phyloP scores from a whole-genome alignment of 92 coral and sea anemone species.

The Phymanthus crucifer region DNA sequence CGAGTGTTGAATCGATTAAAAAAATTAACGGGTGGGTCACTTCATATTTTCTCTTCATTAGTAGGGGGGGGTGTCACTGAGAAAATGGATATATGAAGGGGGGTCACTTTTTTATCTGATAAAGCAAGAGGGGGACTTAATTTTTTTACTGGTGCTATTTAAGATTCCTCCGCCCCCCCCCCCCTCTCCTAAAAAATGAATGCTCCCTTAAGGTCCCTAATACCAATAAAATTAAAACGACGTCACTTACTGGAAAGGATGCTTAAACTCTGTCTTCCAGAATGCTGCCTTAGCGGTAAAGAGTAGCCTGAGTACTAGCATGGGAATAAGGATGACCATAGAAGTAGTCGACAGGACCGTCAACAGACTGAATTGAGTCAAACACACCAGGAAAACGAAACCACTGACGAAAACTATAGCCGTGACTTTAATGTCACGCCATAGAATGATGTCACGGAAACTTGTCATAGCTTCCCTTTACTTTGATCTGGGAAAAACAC shows the following conservation, averaged over 20 bases:
- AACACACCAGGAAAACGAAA: constrained; percentile 72
- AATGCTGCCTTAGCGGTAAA: constrained; percentile 83
- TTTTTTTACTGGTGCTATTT: too few relatives aligned
- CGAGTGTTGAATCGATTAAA: too few relatives aligned
- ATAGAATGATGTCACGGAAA: constrained; percentile 76
- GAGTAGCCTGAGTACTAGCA: constrained; percentile 81
- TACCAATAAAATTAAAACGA: too few relatives aligned
- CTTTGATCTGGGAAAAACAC: background rate
- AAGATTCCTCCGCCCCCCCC: too few relatives aligned
- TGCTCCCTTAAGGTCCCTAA: background rate
- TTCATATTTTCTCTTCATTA: too few relatives aligned
- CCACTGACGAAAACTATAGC: constrained; percentile 79
- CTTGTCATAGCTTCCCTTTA: constrained; percentile 19
- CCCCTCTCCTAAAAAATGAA: too few relatives aligned
- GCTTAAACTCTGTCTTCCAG: constrained; percentile 81
- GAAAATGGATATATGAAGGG: too few relatives aligned
- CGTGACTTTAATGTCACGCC: constrained; percentile 91
- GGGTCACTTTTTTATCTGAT: too few relatives aligned
- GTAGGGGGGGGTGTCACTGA: too few relatives aligned
- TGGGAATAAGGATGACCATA: constrained; percentile 84
- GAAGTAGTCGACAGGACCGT: constrained; percentile 84
- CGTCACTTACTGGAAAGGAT: constrained; percentile 80
- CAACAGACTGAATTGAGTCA: constrained; percentile 93
- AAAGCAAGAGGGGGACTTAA: too few relatives aligned
- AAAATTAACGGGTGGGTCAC: too few relatives aligned